Base-by-base conservation (phyloP, 2,888 invertebrate genomes). In the Trachelus stipa region DNA sequence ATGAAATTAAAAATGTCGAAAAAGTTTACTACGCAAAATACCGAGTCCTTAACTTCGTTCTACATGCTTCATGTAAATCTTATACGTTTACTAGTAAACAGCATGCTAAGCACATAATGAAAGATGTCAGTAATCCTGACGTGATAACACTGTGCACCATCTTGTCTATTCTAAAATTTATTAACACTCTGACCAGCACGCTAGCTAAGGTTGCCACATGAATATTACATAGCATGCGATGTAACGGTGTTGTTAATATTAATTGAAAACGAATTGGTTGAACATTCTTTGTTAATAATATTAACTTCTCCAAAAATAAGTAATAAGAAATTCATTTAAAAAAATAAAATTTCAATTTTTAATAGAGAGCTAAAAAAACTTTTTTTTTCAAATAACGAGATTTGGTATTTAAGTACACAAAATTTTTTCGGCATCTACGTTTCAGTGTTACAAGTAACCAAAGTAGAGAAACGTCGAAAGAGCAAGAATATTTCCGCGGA, bases 131-230 rank as follows among this genome's bases (percentile, higher is more conserved):
- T 30, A 33, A 33, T 23, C 15, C 23, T 34, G 33, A 34, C 31
- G 71, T 34, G 71, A 15, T 23, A 56, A 56, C 23, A 56, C 23
- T 23, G 56, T 23, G 23, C 56, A 31, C 34, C 40, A 71, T 31
- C 30, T 23, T 56, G 77, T 37, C 78, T 69, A 2, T 76, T 77
- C 30, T 37, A 69, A 77, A 74, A 82, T 75, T 34, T 77, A 80
- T 77, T 74, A 79, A 76, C 40, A 79, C 73, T 31, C 34, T n/a
- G 4, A 34, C 33, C 23, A 73, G 74, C 81, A 81, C 80, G 81
- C 81, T 12, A 81, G 73, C 73, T 76, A 37, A 75, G 75, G 73
- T 76, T 77, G 40, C n/a, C 69, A 23, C 31, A 71, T 73, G 76
- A 76, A 79, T 81, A 73, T 78, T 76, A 77, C 73, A 76, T 77